Percentiles rank a stretch among this genome's conserved stretches.
Evolutionary conservation across 1,140 invertebrate genomes (phyloP).

Genomic region (Drosophila simulans): DNA sequence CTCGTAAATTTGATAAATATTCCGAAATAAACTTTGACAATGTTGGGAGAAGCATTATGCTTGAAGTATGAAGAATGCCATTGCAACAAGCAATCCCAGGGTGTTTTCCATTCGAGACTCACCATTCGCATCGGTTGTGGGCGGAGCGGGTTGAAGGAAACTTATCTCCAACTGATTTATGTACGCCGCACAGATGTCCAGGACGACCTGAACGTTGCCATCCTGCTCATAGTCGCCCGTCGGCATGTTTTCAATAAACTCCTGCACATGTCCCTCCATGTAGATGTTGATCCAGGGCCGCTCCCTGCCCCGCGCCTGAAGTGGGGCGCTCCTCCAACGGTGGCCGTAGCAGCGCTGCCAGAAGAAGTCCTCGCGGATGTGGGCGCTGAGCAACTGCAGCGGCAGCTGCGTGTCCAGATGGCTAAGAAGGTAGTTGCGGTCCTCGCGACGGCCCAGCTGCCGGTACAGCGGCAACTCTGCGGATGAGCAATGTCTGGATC

Average conservation of each 20-base stretch:
- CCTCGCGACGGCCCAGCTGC: constrained; percentile 76
- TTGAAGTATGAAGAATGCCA: neutral
- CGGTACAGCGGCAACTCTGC: constrained; percentile 78
- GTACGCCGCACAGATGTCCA: constrained; percentile 81
- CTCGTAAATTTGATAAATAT: neutral
- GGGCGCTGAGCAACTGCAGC: constrained; percentile 74
- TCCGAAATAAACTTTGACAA: neutral
- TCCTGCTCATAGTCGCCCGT: constrained; percentile 84
- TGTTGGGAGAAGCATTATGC: too few species aligned
- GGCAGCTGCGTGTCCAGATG: constrained; percentile 84
- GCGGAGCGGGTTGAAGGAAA: constrained; percentile 69
- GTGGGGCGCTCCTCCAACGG: constrained; percentile 74
- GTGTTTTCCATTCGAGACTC: constrained; percentile 26
- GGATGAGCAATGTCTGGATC: constrained; percentile 23
- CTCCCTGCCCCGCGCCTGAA: constrained; percentile 54
- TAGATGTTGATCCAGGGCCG: constrained; percentile 84
- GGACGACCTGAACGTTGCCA: constrained; percentile 67
- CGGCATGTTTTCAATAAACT: constrained; percentile 84
- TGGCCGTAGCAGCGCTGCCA: constrained; percentile 82
- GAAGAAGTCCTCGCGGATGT: constrained; percentile 84
- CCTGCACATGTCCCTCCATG: constrained; percentile 85
- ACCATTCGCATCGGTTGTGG: constrained; percentile 73
- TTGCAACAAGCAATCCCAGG: neutral
- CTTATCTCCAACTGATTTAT: constrained; percentile 82
- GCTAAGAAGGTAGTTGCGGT: constrained; percentile 83